phyloP scores from a whole-genome alignment of 2,888 invertebrate genomes.

The Cephonodes hylas region DNA sequence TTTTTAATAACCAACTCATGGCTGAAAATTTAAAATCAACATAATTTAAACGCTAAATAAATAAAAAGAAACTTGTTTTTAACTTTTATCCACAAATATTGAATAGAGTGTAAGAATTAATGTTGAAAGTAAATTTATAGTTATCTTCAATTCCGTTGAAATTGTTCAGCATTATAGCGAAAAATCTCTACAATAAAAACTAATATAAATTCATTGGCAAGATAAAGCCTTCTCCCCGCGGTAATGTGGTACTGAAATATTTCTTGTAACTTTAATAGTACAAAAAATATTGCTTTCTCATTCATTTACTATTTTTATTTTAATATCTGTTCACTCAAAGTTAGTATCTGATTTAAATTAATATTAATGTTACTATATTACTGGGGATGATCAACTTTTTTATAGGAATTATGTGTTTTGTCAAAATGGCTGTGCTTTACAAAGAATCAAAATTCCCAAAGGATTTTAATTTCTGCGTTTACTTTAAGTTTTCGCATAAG shows the following conservation, averaged over 20 bases:
- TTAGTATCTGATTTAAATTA: not conserved
- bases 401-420: not conserved
- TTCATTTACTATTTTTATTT: not conserved
- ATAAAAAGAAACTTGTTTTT: not conserved
- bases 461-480: slow-evolving; percentile 8
- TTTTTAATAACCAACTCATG: not conserved
- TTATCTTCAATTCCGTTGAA: no score
- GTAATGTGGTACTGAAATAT: not conserved
- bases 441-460: slow-evolving; percentile 20
- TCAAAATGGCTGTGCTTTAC: slow-evolving; percentile 31
- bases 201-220: not conserved
- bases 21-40: no score
- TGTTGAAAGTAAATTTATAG: not conserved
- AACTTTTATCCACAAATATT: not conserved
- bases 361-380: not conserved
- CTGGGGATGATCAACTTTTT: not conserved
- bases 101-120: not conserved
- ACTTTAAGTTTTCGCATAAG: slow-evolving; percentile 9
- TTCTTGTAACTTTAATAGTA: not conserved
- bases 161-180: no score
- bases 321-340: not conserved
- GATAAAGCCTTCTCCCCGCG: not conserved
- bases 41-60: no score
- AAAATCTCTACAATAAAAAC: not conserved
- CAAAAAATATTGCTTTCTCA: not conserved